A percentile compares a stretch with the other conserved stretches of the same genome.
These are phyloP conservation scores for Oenanthe oenanthe DNA, from an alignment of 2,113 vertebrate species.

Conservation along the genomic window DNA sequence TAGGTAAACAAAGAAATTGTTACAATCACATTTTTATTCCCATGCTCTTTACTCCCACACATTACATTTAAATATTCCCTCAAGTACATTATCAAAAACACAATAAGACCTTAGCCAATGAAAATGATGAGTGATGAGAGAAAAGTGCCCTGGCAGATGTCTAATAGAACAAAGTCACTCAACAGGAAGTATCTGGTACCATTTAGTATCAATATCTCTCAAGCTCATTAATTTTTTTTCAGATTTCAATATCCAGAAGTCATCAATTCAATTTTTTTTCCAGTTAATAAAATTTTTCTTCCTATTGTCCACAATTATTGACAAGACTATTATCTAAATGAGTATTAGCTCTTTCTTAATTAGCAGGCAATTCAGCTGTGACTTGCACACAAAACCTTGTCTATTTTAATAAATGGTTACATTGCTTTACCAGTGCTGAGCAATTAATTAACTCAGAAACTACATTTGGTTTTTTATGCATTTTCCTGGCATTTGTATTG, in stretches of 20 bases:
- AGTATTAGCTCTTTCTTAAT: constrained; percentile 46
- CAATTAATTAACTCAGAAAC: constrained; percentile 52
- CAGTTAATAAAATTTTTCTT: constrained; percentile 36
- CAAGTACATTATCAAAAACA: background rate
- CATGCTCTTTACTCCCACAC: background rate
- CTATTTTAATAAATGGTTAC: constrained; percentile 61
- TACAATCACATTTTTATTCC: background rate
- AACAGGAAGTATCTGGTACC: background rate
- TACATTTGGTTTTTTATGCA: background rate
- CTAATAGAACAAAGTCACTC: background rate
- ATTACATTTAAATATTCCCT: background rate
- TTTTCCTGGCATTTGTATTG: background rate
- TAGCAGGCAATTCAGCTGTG: constrained; percentile 51
- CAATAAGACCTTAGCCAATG: background rate
- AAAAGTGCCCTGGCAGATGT: background rate
- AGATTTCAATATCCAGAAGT: constrained; percentile 10
- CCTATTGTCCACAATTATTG: constrained; percentile 39
- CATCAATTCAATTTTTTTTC: background rate
- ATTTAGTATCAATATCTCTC: background rate
- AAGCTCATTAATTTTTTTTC: background rate
- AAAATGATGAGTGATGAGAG: background rate
- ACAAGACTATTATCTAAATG: constrained; percentile 31
- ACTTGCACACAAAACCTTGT: constrained; percentile 26
- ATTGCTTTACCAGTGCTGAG: background rate
- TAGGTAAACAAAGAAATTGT: background rate